Base-by-base conservation (phyloP, 2,797 vertebrate species). In the Agapornis canus region DNA sequence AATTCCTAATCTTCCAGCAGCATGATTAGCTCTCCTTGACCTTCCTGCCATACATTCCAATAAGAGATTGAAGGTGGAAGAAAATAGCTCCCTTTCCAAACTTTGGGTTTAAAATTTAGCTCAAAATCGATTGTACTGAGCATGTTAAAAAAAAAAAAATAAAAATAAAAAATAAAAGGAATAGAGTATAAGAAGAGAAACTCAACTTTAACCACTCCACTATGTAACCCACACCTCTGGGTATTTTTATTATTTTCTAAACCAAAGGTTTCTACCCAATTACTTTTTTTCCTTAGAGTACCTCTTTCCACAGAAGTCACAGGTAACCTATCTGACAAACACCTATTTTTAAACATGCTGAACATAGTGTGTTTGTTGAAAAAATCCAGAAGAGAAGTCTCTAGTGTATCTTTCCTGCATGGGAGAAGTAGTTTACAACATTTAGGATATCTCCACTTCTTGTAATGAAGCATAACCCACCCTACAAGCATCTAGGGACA, bases 321-420 rank as follows among this genome's bases (percentile, higher is more conserved):
- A 69, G 45, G 21, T 72, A 65, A 92, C 61, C 54, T 82, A 31
- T 61, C 48, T 89, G 42, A 78, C 9, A 82, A 92, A 82, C 31
- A 59, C 10, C 69, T 93, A 63, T 81, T 93, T 95, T 87, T 80
- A 95, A 87, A 45, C 48, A 51, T 49, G 73, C n/a, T 86, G 52
- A 92, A 57, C 25, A 85, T n/a, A 42, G 40, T 31, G 13, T 80
- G 23, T 82, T 94, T 91, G 35, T 87, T 45, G 65, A 77, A 75
- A 29, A 80, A 27, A 54, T 25, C 13, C 56, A 45, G 4, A 25
- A 82, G 32, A 82, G 16, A 86, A 76, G n/a, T 83, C 65, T 86
- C 65, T 49, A 35, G 18, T 35, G 16, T 51, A 70, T 47, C 52
- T 63, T 88, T 88, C 31, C 59, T 86, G 23, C 43, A 66, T 20